Percentiles rank a stretch among this genome's conserved stretches.
These are phyloP conservation scores for Archocentrus centrarchus DNA, from an alignment of 2,113 vertebrate species.

Conservation along the genomic window DNA sequence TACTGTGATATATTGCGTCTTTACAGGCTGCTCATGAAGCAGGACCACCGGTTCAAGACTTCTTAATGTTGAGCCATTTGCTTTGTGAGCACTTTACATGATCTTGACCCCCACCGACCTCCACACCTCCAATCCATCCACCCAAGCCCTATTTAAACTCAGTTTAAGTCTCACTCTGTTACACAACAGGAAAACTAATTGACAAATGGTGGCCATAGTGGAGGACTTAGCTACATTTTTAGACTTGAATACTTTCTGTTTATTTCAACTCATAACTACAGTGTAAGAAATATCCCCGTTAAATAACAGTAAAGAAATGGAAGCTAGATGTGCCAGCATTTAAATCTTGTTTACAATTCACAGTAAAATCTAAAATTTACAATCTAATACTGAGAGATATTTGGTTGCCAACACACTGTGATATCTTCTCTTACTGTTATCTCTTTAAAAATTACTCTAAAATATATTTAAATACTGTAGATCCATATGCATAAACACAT, in stretches of 20 bases:
- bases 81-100: slow-evolving; percentile 72
- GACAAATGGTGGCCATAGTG: slow-evolving; percentile 84
- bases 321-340: too few relatives aligned
- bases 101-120: slow-evolving; percentile 59
- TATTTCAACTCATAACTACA: slow-evolving; percentile 59
- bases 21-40: slow-evolving; percentile 57
- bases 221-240: slow-evolving; percentile 59
- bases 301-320: not conserved
- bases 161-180: slow-evolving; percentile 74
- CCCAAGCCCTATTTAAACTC: slow-evolving; percentile 67
- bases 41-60: slow-evolving; percentile 53
- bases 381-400: not conserved
- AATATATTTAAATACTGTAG: not conserved
- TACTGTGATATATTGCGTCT: slow-evolving; percentile 70
- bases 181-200: slow-evolving; percentile 78
- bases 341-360: not conserved
- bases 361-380: not conserved
- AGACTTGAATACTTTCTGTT: slow-evolving; percentile 84
- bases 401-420: not conserved
- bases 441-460: not conserved
- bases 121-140: slow-evolving; percentile 52
- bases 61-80: slow-evolving; percentile 65
- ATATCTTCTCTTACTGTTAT: not conserved
- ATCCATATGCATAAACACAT: not conserved
- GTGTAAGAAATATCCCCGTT: not conserved